Conservation (phyloP, 2,888 invertebrate species). For the Halictus ligatus region DNA sequence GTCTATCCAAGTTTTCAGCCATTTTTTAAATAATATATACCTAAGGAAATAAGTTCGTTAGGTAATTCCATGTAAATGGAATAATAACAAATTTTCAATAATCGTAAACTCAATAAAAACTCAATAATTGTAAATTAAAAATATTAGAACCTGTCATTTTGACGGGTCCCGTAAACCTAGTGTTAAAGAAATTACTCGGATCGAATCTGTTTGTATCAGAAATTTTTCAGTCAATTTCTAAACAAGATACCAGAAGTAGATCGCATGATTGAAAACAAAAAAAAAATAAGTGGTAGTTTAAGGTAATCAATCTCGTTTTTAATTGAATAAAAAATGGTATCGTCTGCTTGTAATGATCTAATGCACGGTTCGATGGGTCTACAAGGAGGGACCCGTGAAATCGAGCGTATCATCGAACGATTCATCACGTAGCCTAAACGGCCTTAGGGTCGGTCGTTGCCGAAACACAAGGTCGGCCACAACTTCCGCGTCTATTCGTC, state of each 20-base stretch:
- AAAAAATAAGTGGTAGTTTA: not conserved
- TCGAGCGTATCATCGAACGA: conserved; percentile 46
- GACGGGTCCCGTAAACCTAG: no score
- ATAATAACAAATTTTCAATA: no score
- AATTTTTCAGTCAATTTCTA: not conserved
- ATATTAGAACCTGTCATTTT: no score
- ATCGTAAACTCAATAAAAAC: no score
- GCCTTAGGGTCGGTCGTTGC: conserved; percentile 42
- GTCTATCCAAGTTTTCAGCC: no score
- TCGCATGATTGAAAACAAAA: not conserved
- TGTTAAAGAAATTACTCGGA: not conserved
- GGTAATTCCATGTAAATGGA: no score
- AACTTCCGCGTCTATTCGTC: conserved; percentile 34
- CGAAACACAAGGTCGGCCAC: conserved; percentile 54
- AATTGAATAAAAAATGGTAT: not conserved
- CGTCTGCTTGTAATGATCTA: not conserved
- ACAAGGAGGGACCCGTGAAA: conserved; percentile 28
- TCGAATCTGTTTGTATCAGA: not conserved
- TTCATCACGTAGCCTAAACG: conserved; percentile 49
- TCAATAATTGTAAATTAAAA: no score
- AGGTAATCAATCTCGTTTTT: not conserved
- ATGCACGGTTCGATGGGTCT: not conserved
- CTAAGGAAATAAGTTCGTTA: no score
- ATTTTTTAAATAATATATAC: no score
- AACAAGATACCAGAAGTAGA: no score